A percentile compares a stretch with the other conserved stretches of the same genome.
Conservation (phyloP, 2,797 vertebrate species). For the Gorsachius magnificus region DNA sequence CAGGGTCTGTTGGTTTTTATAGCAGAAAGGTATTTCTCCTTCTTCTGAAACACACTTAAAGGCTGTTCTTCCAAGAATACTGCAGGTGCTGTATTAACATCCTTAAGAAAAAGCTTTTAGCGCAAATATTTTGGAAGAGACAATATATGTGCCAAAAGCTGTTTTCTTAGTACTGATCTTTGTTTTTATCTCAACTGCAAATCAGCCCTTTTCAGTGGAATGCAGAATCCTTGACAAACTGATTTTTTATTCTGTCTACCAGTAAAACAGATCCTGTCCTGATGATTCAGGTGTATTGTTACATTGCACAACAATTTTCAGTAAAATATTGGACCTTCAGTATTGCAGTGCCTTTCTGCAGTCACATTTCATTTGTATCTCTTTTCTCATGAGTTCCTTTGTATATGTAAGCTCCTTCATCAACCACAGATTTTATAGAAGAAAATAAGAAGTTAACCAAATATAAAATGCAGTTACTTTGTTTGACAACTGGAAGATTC, state of each 20-base stretch:
- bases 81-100: constrained; percentile 61
- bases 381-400: neutral
- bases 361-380: neutral
- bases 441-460: neutral
- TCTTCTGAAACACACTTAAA: constrained; percentile 45
- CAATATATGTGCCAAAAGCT: constrained; percentile 61
- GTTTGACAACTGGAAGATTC: neutral
- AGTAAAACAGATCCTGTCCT: neutral
- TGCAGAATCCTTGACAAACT: constrained; percentile 27
- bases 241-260: constrained; percentile 24
- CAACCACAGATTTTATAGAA: neutral
- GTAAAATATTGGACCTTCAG: neutral
- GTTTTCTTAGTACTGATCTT: constrained; percentile 54
- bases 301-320: neutral
- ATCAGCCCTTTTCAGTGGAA: constrained; percentile 56
- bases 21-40: constrained; percentile 53
- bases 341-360: neutral
- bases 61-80: constrained; percentile 56
- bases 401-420: neutral
- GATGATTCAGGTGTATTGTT: constrained; percentile 18
- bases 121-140: constrained; percentile 63
- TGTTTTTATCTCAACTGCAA: constrained; percentile 62
- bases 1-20: constrained; percentile 70
- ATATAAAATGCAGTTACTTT: neutral
- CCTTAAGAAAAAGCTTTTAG: constrained; percentile 66